phyloP scores from a whole-genome alignment of 2,797 vertebrate species.

The Sitta carolinensis region DNA sequence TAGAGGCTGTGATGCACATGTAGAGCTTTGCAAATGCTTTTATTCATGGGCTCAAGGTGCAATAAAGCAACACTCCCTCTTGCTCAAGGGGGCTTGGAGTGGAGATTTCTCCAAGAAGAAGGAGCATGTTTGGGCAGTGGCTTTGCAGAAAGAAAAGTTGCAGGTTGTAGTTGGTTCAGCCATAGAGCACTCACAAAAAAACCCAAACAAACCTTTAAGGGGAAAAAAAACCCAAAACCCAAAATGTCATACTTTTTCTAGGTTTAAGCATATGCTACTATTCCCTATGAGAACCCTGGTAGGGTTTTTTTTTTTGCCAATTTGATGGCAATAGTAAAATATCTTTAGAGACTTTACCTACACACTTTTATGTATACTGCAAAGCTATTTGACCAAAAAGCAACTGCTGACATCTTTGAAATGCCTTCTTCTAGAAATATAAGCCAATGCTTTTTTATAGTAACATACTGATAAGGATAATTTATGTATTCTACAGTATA shows the following conservation, averaged over 20 bases:
- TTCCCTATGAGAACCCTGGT: not conserved
- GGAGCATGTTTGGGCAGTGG: not conserved
- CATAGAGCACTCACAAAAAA: not conserved
- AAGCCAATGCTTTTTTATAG: slow-evolving; percentile 46
- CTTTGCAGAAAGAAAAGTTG: not conserved
- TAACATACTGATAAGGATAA: not conserved
- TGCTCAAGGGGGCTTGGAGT: not conserved
- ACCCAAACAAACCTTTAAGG: too few species aligned
- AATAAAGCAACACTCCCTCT: not conserved
- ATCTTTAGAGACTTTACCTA: not conserved
- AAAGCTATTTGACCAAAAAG: not conserved
- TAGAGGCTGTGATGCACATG: not conserved
- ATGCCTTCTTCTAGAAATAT: not conserved
- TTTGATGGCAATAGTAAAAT: not conserved
- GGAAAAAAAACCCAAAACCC: fast-evolving
- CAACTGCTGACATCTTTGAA: not conserved
- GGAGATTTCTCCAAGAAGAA: not conserved
- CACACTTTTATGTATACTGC: not conserved
- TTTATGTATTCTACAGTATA: slow-evolving; percentile 14
- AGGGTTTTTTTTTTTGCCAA: not conserved
- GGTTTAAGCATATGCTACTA: not conserved
- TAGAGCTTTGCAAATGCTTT: not conserved
- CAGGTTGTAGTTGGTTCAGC: not conserved
- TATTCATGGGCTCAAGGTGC: not conserved
- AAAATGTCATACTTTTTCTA: not conserved